These are phyloP conservation scores for Todus mexicanus DNA, from an alignment of 2,797 vertebrate species.

Conservation along the genomic window DNA sequence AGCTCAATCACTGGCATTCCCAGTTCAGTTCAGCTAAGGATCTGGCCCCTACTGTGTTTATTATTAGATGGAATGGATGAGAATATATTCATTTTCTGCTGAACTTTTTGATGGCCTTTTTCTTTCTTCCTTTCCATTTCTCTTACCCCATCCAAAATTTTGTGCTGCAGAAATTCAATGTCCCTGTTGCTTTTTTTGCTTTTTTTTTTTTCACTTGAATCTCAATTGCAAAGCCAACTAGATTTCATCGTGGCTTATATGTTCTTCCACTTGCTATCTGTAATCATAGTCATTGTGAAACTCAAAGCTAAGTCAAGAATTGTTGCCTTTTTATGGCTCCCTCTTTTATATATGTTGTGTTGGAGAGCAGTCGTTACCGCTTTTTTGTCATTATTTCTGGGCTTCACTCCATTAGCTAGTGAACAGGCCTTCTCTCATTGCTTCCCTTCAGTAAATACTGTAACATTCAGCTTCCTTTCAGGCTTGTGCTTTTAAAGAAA, in stretches of 20 bases:
- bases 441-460: slow-evolving; percentile 71
- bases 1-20: not conserved
- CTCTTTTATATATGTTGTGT: slow-evolving; percentile 68
- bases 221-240: slow-evolving; percentile 67
- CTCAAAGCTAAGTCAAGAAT: slow-evolving; percentile 79
- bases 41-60: not conserved
- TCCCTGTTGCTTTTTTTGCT: not conserved
- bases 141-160: slow-evolving; percentile 31
- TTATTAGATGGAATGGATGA: slow-evolving; percentile 1
- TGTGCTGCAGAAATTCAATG: slow-evolving; percentile 28
- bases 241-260: slow-evolving; percentile 53
- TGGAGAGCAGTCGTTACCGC: slow-evolving; percentile 71
- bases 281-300: slow-evolving; percentile 78
- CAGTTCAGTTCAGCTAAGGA: slow-evolving; percentile 10
- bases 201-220: slow-evolving; percentile 30
- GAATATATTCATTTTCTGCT: slow-evolving; percentile 25
- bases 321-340: slow-evolving; percentile 74
- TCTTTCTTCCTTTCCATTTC: slow-evolving; percentile 30
- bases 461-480: slow-evolving; percentile 77
- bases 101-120: slow-evolving; percentile 41
- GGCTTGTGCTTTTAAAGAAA: slow-evolving; percentile 81
- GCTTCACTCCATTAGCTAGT: slow-evolving; percentile 77
- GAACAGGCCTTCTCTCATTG: slow-evolving; percentile 71
- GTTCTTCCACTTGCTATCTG: slow-evolving; percentile 62
- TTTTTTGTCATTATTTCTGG: slow-evolving; percentile 77